These are phyloP conservation scores for Calidris pugnax DNA, from an alignment of 2,113 vertebrate genomes.

Conservation along the genomic window DNA sequence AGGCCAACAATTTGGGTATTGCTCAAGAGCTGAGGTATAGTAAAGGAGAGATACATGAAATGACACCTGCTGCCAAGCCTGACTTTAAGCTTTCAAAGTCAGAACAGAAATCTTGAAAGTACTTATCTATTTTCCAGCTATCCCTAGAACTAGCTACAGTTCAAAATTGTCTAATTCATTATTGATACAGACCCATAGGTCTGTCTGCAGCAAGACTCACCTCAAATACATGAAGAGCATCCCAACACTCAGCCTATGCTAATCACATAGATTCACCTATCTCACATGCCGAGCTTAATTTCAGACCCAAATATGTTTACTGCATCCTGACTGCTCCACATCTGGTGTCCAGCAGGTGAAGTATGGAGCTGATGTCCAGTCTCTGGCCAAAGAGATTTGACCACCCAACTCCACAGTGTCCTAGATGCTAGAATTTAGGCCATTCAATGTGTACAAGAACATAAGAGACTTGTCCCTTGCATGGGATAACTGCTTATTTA, in stretches of 20 bases:
- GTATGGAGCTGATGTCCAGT: fast-evolving
- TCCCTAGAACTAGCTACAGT: neutral
- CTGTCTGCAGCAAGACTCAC: neutral
- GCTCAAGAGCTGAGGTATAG: neutral
- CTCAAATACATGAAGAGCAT: fast-evolving
- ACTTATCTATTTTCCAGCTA: neutral
- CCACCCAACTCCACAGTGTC: neutral
- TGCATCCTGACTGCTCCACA: neutral
- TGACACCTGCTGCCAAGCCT: neutral
- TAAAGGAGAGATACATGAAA: neutral
- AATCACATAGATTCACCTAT: neutral
- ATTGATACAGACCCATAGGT: neutral
- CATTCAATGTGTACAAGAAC: fast-evolving
- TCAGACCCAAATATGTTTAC: neutral
- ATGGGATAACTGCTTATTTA: neutral
- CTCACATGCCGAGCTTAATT: neutral
- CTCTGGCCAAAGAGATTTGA: neutral
- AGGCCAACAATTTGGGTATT: neutral
- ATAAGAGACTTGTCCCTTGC: neutral
- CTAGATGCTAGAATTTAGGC: neutral
- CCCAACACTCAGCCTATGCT: neutral
- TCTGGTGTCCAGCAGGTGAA: neutral
- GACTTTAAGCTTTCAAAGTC: neutral
- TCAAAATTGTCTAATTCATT: neutral
- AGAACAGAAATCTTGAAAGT: neutral